These are phyloP conservation scores for Clunio marinus DNA, from an alignment of 2,888 invertebrate species.

Conservation along the genomic window DNA sequence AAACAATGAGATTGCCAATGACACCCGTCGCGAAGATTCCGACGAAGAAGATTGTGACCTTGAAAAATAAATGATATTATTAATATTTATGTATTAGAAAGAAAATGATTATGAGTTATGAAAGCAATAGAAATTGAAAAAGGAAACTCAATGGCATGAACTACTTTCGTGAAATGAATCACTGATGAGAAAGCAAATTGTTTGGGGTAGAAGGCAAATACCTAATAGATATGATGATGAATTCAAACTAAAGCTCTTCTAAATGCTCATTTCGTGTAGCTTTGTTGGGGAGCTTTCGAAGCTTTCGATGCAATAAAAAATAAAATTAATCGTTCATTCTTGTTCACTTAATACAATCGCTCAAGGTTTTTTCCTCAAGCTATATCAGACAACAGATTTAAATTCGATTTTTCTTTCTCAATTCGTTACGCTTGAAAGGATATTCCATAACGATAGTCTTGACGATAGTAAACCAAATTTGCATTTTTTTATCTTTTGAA, in stretches of 20 bases:
- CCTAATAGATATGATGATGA: neutral
- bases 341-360: no score
- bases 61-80: constrained; percentile 40
- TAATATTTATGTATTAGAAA: constrained; percentile 42
- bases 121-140: neutral
- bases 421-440: no score
- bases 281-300: no score
- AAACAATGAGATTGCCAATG: constrained; percentile 78
- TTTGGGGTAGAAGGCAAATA: neutral
- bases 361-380: no score
- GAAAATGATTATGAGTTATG: constrained; percentile 41
- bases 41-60: constrained; percentile 64
- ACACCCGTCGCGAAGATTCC: constrained; percentile 78
- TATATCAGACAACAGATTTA: no score
- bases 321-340: no score
- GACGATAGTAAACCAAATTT: no score
- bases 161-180: neutral
- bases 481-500: neutral
- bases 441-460: no score
- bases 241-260: no score
- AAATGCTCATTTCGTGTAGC: no score
- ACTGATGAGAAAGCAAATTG: neutral
- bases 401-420: no score
- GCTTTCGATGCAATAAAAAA: no score
- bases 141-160: neutral